Percentiles rank a stretch among this genome's conserved stretches.
phyloP scores from a whole-genome alignment of 2,888 invertebrate species.

The Lycia hirtaria region DNA sequence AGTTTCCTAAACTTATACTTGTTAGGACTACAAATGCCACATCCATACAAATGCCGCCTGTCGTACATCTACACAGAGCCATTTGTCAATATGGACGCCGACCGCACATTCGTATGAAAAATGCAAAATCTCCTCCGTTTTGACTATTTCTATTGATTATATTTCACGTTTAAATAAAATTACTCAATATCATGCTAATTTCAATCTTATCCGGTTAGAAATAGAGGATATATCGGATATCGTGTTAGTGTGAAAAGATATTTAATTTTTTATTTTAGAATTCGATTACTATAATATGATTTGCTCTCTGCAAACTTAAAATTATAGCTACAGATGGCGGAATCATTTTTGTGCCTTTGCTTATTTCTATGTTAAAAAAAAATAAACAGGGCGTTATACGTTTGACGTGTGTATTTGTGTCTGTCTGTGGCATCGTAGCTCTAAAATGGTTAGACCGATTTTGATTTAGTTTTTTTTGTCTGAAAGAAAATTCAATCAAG shows the following conservation, averaged over 20 bases:
- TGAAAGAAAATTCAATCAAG: too few relatives aligned
- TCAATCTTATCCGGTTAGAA: conserved; percentile 7
- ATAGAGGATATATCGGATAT: conserved; percentile 15
- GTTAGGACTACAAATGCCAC: conserved; percentile 11
- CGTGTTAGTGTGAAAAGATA: conserved; percentile 1
- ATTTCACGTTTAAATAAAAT: conserved; percentile 36
- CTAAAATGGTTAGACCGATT: too few relatives aligned
- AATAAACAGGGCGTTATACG: too few relatives aligned
- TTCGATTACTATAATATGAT: too few relatives aligned
- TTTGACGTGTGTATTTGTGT: too few relatives aligned
- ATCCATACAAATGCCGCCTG: conserved; percentile 7
- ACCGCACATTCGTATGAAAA: conserved; percentile 53
- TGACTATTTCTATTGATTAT: conserved; percentile 58
- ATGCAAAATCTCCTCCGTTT: conserved; percentile 53
- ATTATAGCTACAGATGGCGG: too few relatives aligned
- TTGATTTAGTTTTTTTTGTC: too few relatives aligned
- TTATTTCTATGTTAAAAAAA: too few relatives aligned
- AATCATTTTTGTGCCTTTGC: too few relatives aligned
- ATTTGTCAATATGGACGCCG: conserved; percentile 56
- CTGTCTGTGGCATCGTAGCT: too few relatives aligned
- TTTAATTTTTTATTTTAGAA: neutral
- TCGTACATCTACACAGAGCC: conserved; percentile 36
- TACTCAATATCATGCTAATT: neutral
- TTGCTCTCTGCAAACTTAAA: too few relatives aligned
- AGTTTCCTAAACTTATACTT: too few relatives aligned